Evolutionary conservation across 2,888 invertebrate species (phyloP), one percentile per base, ranked within the genome.

Genomic region (Periphyllus acericola): DNA sequence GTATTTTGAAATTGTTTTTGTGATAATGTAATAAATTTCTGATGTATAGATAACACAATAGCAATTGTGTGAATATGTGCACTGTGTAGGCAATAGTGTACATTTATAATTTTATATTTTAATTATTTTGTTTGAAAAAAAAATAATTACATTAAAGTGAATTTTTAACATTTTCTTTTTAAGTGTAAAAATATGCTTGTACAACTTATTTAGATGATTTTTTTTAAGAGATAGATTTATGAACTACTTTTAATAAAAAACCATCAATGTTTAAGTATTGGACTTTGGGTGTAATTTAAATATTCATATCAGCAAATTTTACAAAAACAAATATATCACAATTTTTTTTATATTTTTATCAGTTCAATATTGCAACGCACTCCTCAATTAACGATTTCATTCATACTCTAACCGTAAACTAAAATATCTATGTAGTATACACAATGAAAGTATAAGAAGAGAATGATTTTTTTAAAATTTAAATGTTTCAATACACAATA

Each of bases 61-160:
- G 29, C 8, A 1, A 5, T 21, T 66, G 4, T 6, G 6, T n/a
- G 4, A 19, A 66, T 25, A 25, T 5, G 9, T 40, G 66, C n/a
- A 17, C 1, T 66, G n/a, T 66, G 4, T 9, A 60, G 11, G 36
- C n/a, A 29, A n/a, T n/a, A 25, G 21, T 68, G n/a, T n/a, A 66
- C 1, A 19, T 55, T 66, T 66, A 11, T 17, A 60, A 3, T 66
- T 29, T 29, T 29, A 80, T 80, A 79, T 55, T 36, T 80, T 25
- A 66, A 80, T 34, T 80, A 36, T 81, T 68, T 82, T 14, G 68
- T 52, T 83, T 72, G n/a, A 52, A 34, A 55, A n/a, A 72, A 72
- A 55, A 68, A 34, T 83, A 83, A 83, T 83, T 55, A 72, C 71
- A 52, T 82, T 82, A 82, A 52, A 82, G 71, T 71, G 32, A 34